These are phyloP conservation scores for Mastomys natalensis DNA, from an alignment of 2,113 vertebrate species.

Conservation along the genomic window DNA sequence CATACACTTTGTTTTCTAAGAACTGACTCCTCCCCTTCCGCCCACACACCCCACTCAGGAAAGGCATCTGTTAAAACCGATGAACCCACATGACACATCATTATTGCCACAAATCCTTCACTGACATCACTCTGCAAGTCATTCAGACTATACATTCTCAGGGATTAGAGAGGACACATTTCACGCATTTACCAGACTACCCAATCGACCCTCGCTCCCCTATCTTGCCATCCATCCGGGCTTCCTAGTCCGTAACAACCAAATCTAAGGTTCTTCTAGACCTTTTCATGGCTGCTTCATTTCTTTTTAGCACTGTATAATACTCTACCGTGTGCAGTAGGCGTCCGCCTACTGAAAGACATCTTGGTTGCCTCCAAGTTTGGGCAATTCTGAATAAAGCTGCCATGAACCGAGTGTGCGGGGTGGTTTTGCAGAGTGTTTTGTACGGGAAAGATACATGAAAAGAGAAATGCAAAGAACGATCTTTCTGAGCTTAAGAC, in stretches of 20 bases:
- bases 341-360: not conserved
- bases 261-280: not conserved
- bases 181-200: too few species aligned
- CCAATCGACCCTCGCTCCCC: not conserved
- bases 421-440: not conserved
- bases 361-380: not conserved
- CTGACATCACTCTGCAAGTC: too few species aligned
- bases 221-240: too few species aligned
- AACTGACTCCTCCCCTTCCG: not conserved
- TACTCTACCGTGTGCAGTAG: not conserved
- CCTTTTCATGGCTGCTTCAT: not conserved
- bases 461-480: constrained; percentile 6
- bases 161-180: not conserved
- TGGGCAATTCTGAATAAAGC: not conserved
- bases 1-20: not conserved
- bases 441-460: not conserved
- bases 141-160: too few species aligned
- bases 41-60: not conserved
- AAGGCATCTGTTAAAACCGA: not conserved
- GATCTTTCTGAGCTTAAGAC: not conserved
- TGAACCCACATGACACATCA: accelerated
- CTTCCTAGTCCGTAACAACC: not conserved
- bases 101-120: not conserved
- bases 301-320: not conserved
- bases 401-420: not conserved